phyloP scores from a whole-genome alignment of 64 coral and sea anemone species.

The Hydrozoanthus tunicans region DNA sequence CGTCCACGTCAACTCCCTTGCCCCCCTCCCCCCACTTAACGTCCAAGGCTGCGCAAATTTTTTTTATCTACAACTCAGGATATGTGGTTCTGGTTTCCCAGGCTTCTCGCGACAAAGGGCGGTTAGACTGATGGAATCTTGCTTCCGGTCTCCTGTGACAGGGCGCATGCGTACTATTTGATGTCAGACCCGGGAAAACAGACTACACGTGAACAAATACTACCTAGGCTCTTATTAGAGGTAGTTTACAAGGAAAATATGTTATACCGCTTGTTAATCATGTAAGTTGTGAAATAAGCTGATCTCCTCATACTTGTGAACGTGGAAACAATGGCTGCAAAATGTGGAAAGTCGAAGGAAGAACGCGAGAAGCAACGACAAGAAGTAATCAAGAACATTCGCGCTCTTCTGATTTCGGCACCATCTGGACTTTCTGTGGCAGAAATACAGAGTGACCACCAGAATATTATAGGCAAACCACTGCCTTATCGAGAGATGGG shows the following conservation, averaged over 20 bases:
- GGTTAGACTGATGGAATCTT: no score
- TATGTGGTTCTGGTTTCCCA: no score
- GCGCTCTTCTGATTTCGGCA: conserved; percentile 90
- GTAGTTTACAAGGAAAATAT: not conserved
- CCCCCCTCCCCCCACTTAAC: no score
- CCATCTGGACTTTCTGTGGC: conserved; percentile 82
- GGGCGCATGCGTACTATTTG: not conserved
- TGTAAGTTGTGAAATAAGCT: not conserved
- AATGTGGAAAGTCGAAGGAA: conserved; percentile 4
- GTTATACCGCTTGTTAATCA: not conserved
- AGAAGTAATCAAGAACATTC: conserved; percentile 72
- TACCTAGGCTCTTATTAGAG: not conserved
- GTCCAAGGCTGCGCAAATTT: no score
- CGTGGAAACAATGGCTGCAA: not conserved
- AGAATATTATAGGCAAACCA: conserved; percentile 79
- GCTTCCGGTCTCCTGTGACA: no score
- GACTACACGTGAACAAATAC: not conserved
- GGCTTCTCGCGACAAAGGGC: no score
- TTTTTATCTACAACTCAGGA: no score
- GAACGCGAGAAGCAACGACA: conserved; percentile 40
- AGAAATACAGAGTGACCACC: conserved; percentile 92
- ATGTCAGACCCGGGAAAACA: conserved; percentile 1
- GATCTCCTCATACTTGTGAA: not conserved
- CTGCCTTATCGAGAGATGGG: conserved; percentile 84
- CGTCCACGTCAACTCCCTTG: no score